These are phyloP conservation scores for Oreamnos americanus DNA, from an alignment of 2,113 vertebrate genomes.

Conservation along the genomic window DNA sequence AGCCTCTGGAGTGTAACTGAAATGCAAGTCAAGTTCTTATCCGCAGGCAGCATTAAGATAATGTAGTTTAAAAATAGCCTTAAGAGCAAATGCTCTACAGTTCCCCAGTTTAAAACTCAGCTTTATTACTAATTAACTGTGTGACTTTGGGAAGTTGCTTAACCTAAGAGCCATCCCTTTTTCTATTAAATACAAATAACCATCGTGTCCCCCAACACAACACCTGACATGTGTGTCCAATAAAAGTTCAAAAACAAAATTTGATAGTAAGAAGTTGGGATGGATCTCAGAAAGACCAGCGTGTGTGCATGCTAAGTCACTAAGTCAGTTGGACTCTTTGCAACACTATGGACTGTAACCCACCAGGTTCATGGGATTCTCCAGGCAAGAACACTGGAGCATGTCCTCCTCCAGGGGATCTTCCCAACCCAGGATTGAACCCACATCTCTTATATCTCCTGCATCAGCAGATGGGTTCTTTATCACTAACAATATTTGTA, in stretches of 20 bases:
- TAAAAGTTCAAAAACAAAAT: not conserved
- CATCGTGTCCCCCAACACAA: not conserved
- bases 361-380: not conserved
- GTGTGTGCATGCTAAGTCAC: not conserved
- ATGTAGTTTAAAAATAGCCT: not conserved
- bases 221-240: not conserved
- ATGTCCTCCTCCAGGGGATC: not conserved
- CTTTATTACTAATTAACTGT: not conserved
- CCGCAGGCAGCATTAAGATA: not conserved
- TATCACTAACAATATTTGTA: not conserved
- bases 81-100: not conserved
- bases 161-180: not conserved
- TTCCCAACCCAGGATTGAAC: not conserved
- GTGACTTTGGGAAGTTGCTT: not conserved
- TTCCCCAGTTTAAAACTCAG: not conserved
- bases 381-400: not conserved
- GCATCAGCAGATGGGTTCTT: not conserved
- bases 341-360: not conserved
- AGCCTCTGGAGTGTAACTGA: not conserved
- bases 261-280: not conserved
- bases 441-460: not conserved
- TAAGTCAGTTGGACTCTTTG: not conserved
- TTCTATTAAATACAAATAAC: not conserved
- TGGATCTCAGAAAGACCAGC: not conserved
- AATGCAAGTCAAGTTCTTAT: not conserved